These are phyloP conservation scores for Andrena dorsata DNA, from an alignment of 2,888 invertebrate species.

Conservation along the genomic window DNA sequence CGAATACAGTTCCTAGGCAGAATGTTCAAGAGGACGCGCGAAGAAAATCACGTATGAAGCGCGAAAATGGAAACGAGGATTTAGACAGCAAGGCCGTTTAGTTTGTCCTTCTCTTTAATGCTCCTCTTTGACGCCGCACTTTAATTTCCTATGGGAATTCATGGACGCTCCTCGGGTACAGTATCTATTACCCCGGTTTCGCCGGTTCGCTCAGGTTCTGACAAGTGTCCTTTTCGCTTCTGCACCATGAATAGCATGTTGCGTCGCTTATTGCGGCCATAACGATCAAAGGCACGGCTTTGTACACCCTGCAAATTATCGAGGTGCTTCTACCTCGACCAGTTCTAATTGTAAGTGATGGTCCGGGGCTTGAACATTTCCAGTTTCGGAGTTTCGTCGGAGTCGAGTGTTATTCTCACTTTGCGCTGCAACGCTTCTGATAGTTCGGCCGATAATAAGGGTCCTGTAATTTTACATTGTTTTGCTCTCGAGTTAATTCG, in stretches of 20 bases:
- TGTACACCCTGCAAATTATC: slow-evolving; percentile 20
- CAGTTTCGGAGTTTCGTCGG: neutral
- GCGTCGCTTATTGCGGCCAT: slow-evolving; percentile 7
- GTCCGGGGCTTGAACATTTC: neutral
- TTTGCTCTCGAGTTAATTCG: neutral
- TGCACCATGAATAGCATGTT: slow-evolving; percentile 17
- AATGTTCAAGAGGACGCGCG: neutral
- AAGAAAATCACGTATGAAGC: slow-evolving; percentile 14
- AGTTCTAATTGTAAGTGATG: neutral
- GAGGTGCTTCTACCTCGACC: neutral
- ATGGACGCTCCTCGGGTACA: slow-evolving; percentile 22
- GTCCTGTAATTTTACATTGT: neutral
- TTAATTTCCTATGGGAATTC: slow-evolving; percentile 59
- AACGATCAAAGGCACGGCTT: slow-evolving; percentile 16
- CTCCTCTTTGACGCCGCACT: slow-evolving; percentile 45
- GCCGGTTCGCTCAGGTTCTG: slow-evolving; percentile 23
- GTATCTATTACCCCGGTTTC: slow-evolving; percentile 41
- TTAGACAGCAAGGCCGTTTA: slow-evolving; percentile 16
- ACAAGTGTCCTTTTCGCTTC: slow-evolving; percentile 23
- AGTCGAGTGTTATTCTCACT: neutral
- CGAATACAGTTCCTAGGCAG: too few species aligned
- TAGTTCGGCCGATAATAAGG: neutral
- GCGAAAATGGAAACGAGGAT: slow-evolving; percentile 13
- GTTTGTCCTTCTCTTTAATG: slow-evolving; percentile 37
- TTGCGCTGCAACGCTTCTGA: neutral